phyloP scores from a whole-genome alignment of 1,140 invertebrate genomes.

The Drosophila nikananu region DNA sequence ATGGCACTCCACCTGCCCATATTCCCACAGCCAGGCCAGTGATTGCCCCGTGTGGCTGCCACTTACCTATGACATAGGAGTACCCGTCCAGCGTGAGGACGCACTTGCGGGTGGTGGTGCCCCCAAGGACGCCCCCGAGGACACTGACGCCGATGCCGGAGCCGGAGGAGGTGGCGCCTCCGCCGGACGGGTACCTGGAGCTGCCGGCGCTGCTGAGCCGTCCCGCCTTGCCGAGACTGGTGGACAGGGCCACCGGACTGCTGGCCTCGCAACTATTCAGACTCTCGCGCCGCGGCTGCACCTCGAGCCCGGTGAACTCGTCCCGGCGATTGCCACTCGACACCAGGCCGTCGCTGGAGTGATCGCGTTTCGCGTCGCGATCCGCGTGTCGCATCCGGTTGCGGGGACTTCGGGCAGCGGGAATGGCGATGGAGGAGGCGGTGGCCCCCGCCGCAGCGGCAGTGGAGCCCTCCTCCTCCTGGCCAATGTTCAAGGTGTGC shows the following conservation, averaged over 20 bases:
- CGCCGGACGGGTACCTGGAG: constrained; percentile 72
- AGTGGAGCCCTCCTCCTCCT: constrained; percentile 43
- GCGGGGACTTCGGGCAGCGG: constrained; percentile 41
- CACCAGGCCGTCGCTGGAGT: constrained; percentile 69
- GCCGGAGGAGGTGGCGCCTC: constrained; percentile 55
- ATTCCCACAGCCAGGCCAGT: constrained; percentile 3
- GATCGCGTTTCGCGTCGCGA: constrained; percentile 64
- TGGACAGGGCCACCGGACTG: constrained; percentile 39
- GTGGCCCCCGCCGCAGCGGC: background rate
- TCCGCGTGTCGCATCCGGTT: constrained; percentile 49
- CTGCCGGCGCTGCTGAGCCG: constrained; percentile 31
- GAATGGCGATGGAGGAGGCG: constrained; percentile 16
- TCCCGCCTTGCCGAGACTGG: constrained; percentile 27
- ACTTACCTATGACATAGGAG: constrained; percentile 93
- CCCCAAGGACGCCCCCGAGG: constrained; percentile 42
- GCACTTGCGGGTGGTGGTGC: constrained; percentile 89
- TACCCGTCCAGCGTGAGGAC: constrained; percentile 92
- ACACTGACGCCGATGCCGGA: constrained; percentile 64
- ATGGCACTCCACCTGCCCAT: constrained; percentile 8
- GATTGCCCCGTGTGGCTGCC: background rate
- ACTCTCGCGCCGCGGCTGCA: constrained; percentile 72
- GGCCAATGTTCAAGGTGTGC: constrained; percentile 65
- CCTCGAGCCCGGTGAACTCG: constrained; percentile 65
- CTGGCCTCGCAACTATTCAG: constrained; percentile 64
- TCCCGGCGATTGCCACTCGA: constrained; percentile 52